These are phyloP conservation scores for Ceyx cyanopectus DNA, from an alignment of 2,113 vertebrate species.

Conservation along the genomic window DNA sequence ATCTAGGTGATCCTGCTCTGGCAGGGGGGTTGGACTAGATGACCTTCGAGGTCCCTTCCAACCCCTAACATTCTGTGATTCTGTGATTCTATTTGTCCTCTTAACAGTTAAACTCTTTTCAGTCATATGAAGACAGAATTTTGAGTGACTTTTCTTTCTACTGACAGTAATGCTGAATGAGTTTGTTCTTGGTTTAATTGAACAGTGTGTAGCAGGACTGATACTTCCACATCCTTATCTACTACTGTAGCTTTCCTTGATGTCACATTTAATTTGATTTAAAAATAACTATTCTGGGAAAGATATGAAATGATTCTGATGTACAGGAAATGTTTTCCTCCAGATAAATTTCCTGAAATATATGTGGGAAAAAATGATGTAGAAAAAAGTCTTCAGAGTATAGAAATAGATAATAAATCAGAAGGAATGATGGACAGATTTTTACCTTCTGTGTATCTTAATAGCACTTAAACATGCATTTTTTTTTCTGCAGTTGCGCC, in stretches of 20 bases:
- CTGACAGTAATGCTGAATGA: not conserved
- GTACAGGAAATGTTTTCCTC: not conserved
- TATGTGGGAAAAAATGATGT: not conserved
- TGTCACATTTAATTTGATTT: conserved; percentile 10
- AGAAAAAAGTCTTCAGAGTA: not conserved
- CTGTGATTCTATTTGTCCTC: not conserved
- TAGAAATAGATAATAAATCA: conserved; percentile 23
- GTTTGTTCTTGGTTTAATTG: not conserved
- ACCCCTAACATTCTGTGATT: no score
- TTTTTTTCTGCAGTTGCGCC: conserved; percentile 73
- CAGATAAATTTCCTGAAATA: conserved; percentile 19
- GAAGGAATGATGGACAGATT: not conserved
- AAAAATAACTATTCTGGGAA: conserved; percentile 49
- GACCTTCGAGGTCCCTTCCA: no score
- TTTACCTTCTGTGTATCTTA: conserved; percentile 61
- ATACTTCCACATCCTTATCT: not conserved
- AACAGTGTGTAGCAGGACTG: not conserved
- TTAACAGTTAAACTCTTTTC: not conserved
- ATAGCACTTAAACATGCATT: conserved; percentile 71
- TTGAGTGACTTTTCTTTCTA: not conserved
- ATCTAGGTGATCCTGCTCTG: no score
- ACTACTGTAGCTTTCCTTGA: not conserved
- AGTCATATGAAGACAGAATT: not conserved
- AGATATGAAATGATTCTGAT: not conserved
- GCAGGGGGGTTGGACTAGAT: no score